These are phyloP conservation scores for Peromyscus eremicus DNA, from an alignment of 2,797 vertebrate species.

Conservation along the genomic window DNA sequence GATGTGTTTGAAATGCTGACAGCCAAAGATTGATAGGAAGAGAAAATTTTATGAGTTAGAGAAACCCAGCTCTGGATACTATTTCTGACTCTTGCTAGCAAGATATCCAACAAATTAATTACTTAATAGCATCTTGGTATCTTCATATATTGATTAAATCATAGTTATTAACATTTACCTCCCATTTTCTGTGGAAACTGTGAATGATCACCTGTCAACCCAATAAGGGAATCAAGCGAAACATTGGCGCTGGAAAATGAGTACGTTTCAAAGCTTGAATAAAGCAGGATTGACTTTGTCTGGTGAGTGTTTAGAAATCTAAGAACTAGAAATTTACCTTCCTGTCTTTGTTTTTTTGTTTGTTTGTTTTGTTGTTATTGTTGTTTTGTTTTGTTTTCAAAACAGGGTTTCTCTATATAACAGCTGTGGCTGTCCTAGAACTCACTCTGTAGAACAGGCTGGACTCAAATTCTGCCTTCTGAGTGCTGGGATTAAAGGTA, in stretches of 20 bases:
- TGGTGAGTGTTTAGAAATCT: neutral
- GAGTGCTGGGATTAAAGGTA: no score
- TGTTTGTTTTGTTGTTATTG: no score
- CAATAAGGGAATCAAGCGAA: neutral
- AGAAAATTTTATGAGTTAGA: neutral
- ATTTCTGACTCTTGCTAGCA: neutral
- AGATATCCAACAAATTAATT: neutral
- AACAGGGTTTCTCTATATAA: no score
- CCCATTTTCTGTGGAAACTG: neutral
- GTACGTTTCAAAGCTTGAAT: neutral
- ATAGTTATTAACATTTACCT: neutral
- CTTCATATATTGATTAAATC: slow-evolving; percentile 10
- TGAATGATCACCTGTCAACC: slow-evolving; percentile 17
- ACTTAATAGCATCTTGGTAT: neutral
- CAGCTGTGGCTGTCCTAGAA: no score
- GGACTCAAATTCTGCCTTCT: no score
- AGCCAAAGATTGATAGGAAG: neutral
- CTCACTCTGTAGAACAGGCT: no score
- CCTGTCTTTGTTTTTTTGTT: neutral
- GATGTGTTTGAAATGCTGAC: neutral
- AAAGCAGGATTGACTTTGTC: neutral
- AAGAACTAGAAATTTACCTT: neutral
- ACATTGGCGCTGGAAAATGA: neutral
- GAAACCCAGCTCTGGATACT: neutral
- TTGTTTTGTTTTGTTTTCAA: no score